A percentile compares a stretch with the other conserved stretches of the same genome.
Conservation (phyloP, 2,797 vertebrate species). For the Melanotaenia pygmaea region DNA sequence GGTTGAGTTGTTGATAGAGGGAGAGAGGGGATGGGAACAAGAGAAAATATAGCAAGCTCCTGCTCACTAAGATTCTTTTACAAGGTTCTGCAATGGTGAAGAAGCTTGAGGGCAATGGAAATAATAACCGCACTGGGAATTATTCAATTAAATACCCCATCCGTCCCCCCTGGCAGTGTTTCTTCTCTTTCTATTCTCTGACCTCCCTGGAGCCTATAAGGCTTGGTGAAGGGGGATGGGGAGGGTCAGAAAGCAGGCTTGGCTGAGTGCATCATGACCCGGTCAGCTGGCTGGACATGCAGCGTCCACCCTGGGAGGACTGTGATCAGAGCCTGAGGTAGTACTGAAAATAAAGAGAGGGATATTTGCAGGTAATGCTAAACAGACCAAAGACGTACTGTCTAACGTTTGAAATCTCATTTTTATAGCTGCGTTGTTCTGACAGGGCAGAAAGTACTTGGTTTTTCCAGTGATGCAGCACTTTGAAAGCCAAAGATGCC, state of each 20-base stretch:
- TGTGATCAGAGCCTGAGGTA: slow-evolving; percentile 21
- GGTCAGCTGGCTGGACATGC: slow-evolving; percentile 62
- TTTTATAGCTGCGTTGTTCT: slow-evolving; percentile 41
- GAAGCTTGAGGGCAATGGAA: slow-evolving; percentile 57
- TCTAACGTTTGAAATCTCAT: slow-evolving; percentile 24
- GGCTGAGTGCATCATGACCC: slow-evolving; percentile 58
- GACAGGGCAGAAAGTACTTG: slow-evolving; percentile 30
- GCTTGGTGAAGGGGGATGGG: slow-evolving; percentile 2
- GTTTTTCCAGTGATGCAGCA: slow-evolving; percentile 65
- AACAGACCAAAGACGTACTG: slow-evolving; percentile 10
- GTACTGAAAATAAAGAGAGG: no score
- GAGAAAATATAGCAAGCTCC: slow-evolving; percentile 17
- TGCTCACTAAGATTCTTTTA: slow-evolving; percentile 21
- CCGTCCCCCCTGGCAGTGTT: slow-evolving; percentile 43
- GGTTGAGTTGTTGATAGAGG: slow-evolving; percentile 19
- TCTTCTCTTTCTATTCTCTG: slow-evolving; percentile 46
- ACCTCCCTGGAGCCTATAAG: slow-evolving; percentile 51
- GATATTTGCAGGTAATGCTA: no score
- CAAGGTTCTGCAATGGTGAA: slow-evolving; percentile 11
- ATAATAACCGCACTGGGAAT: slow-evolving; percentile 74
- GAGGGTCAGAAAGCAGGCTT: slow-evolving; percentile 58
- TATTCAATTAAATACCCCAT: slow-evolving; percentile 81
- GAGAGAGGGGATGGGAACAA: slow-evolving; percentile 27
- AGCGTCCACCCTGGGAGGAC: slow-evolving; percentile 37
- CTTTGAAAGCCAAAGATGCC: slow-evolving; percentile 59